phyloP scores from a whole-genome alignment of 2,113 vertebrate genomes.

The Bubo bubo region DNA sequence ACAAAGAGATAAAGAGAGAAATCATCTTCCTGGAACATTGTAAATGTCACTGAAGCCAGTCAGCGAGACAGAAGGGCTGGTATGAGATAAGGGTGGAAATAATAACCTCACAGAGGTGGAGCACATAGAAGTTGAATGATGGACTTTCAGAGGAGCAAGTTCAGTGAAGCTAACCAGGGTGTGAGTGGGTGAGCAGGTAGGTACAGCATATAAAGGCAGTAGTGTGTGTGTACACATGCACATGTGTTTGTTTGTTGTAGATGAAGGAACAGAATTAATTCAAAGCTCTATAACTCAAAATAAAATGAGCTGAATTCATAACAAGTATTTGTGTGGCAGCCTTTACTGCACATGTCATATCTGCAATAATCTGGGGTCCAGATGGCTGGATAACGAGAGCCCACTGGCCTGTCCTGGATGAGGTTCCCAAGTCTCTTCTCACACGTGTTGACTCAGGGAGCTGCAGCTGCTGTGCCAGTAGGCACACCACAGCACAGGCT shows the following conservation, averaged over 20 bases:
- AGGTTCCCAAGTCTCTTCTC: conserved; percentile 34
- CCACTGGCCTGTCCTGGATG: conserved; percentile 32
- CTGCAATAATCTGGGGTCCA: conserved; percentile 49
- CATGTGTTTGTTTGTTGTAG: conserved; percentile 34
- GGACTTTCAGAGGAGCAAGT: neutral
- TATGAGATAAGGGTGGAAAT: neutral
- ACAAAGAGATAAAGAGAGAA: conserved; percentile 1
- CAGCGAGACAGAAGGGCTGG: neutral
- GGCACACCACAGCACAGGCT: neutral
- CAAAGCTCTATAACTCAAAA: conserved; percentile 41
- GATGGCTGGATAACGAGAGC: conserved; percentile 53
- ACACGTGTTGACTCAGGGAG: neutral
- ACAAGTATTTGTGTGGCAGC: conserved; percentile 50
- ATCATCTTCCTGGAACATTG: neutral
- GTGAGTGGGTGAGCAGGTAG: neutral
- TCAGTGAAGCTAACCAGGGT: neutral
- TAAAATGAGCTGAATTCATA: conserved; percentile 53
- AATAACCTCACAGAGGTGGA: neutral
- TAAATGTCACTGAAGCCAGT: neutral
- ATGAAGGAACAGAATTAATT: conserved; percentile 14
- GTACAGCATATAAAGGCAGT: neutral
- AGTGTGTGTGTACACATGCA: neutral
- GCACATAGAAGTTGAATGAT: neutral
- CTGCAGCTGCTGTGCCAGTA: conserved; percentile 13
- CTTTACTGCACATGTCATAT: conserved; percentile 53